Percentiles rank a stretch among this genome's conserved stretches.
These are phyloP conservation scores for Zosterops borbonicus DNA, from an alignment of 2,113 vertebrate genomes.

Conservation along the genomic window DNA sequence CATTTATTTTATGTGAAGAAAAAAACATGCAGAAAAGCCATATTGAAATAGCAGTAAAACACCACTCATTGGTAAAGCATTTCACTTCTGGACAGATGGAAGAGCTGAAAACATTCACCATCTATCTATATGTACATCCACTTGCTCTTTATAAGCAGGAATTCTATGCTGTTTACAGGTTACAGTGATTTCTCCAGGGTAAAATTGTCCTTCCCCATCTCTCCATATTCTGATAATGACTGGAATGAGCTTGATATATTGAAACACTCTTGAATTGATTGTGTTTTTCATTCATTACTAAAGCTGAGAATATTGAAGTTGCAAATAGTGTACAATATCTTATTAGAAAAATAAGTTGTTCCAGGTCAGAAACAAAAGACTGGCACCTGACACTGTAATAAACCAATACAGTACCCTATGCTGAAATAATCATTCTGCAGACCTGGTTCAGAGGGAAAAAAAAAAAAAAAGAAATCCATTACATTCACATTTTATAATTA, in stretches of 20 bases:
- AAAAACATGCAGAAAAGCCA: neutral
- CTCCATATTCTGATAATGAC: conserved; percentile 24
- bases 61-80: neutral
- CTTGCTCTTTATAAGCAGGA: conserved; percentile 34
- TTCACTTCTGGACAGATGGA: conserved; percentile 37
- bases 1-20: conserved; percentile 19
- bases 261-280: conserved; percentile 3
- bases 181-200: conserved; percentile 50
- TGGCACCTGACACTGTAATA: neutral
- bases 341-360: conserved; percentile 45
- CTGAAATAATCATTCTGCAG: neutral
- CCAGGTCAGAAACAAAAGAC: conserved; percentile 16
- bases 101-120: neutral
- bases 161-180: conserved; percentile 11
- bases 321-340: conserved; percentile 21
- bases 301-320: conserved; percentile 7
- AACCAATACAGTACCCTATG: neutral
- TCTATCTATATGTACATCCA: neutral
- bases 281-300: conserved; percentile 35
- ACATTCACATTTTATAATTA: conserved; percentile 42
- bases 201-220: conserved; percentile 47
- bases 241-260: conserved; percentile 45
- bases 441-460: neutral
- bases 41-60: conserved; percentile 2
- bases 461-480: neutral